Conservation (phyloP, 2,113 vertebrate genomes). For the Corapipo altera region DNA sequence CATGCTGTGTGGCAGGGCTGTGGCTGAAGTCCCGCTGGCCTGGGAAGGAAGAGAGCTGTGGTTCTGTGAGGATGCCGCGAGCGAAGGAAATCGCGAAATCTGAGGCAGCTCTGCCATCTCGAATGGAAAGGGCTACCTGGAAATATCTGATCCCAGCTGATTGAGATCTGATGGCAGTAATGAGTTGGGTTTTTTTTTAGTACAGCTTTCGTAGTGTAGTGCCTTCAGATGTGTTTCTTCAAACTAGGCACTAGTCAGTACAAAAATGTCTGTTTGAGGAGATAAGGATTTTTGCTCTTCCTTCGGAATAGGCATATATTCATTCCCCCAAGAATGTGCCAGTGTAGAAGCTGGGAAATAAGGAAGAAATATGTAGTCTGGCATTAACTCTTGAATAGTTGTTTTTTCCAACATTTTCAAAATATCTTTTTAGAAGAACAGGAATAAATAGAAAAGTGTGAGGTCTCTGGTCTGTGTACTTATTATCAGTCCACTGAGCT, state of each 20-base stretch:
- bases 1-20: not conserved
- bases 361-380: not conserved
- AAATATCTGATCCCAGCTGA: not conserved
- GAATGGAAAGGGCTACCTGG: not conserved
- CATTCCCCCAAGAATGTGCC: not conserved
- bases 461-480: not conserved
- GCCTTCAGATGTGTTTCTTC: not conserved
- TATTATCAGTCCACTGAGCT: not conserved
- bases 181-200: not conserved
- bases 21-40: not conserved
- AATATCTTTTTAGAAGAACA: not conserved
- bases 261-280: not conserved
- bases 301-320: not conserved
- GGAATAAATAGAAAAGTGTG: not conserved
- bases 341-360: not conserved
- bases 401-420: not conserved
- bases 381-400: not conserved
- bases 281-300: not conserved
- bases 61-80: not conserved
- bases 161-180: not conserved
- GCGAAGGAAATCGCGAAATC: not conserved
- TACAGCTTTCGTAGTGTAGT: not conserved
- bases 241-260: not conserved
- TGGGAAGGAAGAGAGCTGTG: not conserved
- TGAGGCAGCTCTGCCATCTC: not conserved